These are phyloP conservation scores for Rhinolophus sinicus DNA, from an alignment of 2,113 vertebrate genomes.

Conservation along the genomic window DNA sequence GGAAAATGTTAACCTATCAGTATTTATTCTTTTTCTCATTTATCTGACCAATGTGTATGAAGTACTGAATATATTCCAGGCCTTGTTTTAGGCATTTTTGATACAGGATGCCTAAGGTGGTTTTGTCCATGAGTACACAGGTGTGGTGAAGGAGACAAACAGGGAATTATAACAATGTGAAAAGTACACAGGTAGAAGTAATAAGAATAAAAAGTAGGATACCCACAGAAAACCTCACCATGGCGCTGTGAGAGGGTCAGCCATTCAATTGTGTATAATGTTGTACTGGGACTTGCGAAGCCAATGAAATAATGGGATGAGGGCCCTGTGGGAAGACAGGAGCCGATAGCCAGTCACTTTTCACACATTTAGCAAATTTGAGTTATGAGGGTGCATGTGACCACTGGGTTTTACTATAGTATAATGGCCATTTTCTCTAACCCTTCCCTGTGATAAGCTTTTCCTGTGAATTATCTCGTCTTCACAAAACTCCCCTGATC, in stretches of 20 bases:
- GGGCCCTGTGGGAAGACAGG: not conserved
- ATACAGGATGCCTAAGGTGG: not conserved
- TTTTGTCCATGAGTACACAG: not conserved
- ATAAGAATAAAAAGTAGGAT: not conserved
- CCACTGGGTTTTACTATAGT: not conserved
- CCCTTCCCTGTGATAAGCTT: not conserved
- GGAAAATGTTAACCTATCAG: not conserved
- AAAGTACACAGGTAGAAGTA: not conserved
- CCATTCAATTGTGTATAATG: not conserved
- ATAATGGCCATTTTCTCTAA: not conserved
- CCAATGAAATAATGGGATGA: too few relatives aligned
- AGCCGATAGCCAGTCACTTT: not conserved
- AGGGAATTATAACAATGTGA: too few relatives aligned
- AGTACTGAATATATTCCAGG: not conserved
- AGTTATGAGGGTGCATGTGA: accelerated
- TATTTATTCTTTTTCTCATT: not conserved
- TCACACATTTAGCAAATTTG: not conserved
- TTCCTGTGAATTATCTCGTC: not conserved
- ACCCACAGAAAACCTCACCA: not conserved
- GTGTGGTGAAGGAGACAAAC: not conserved
- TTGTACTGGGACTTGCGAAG: not conserved
- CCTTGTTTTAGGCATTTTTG: not conserved
- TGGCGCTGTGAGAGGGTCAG: not conserved
- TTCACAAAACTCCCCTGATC: not conserved
- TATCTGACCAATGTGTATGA: not conserved